Evolutionary conservation across 2,113 vertebrate genomes (phyloP), one percentile per base, ranked within the genome.

Genomic region (Bubo bubo): DNA sequence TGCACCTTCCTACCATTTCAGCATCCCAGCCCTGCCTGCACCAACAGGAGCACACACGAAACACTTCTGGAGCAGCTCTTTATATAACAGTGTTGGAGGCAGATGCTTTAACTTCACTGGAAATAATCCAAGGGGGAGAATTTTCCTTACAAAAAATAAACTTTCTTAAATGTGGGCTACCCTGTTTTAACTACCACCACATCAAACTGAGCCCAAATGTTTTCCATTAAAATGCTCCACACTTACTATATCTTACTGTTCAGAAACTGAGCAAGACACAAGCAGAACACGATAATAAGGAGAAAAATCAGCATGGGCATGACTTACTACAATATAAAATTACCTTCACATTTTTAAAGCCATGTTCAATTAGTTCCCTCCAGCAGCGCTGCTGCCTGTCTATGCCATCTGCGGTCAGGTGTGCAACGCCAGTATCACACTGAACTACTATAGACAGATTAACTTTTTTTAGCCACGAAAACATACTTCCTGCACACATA

Each of bases 351-450:
- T 73, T 93, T 87, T 52, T 53, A 74, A 73, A 95, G 47, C 41
- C 50, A 18, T 20, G 28, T 58, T 79, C 34, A 71, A 62, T 49
- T 30, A 63, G 68, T 30, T 80, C 6, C 21, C 12, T 37, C 28
- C 58, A 79, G 89, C 70, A 82, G 5, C 0, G 5, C 66, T 50
- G 64, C 55, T 86, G 43, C 35, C 62, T 41, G 2, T n/a, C 83
- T 20, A 14, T 3, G 13, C 53, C 76, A 87, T 32, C 84, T 71
- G 80, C 81, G 67, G 43, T 14, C 26, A 23, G 60, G 2, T 11
- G 10, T 59, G 45, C 24, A 74, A 17, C 2, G 5, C 14, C 8
- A 0, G 4, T 6, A 49, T 4, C 83, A 32, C 55, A 39, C 1
- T 27, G 26, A 84, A 28, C 63, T 35, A 24, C 2, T 43, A 39